Evolutionary conservation across 2,888 invertebrate species (phyloP).

Genomic region (Polietes domitor): DNA sequence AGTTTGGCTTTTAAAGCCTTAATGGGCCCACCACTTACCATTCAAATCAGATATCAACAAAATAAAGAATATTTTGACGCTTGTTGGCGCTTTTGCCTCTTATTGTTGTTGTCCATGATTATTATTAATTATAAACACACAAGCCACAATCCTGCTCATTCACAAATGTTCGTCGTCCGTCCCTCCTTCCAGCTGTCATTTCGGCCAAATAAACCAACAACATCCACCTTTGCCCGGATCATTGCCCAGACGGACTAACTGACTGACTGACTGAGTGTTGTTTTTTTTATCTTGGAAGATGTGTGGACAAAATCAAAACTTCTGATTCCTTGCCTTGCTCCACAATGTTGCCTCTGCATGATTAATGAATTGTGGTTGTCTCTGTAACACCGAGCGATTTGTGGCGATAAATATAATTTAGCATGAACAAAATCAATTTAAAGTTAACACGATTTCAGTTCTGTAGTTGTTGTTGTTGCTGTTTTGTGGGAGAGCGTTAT

Average conservation of each 20-base stretch:
- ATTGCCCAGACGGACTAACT: no score
- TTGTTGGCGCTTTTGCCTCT: conserved; percentile 64
- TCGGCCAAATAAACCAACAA: no score
- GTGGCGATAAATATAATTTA: conserved; percentile 3
- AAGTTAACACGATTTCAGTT: conserved; percentile 42
- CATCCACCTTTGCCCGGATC: neutral
- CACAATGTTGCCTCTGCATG: neutral
- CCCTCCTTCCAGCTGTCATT: conserved; percentile 38
- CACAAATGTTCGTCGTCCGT: neutral
- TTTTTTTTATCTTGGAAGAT: conserved; percentile 68
- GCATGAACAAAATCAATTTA: conserved; percentile 37
- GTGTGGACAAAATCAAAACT: conserved; percentile 69
- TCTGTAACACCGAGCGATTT: neutral
- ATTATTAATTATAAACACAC: conserved; percentile 64
- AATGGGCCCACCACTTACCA: neutral
- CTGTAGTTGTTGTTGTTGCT: conserved; percentile 21
- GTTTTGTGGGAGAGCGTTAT: conserved; percentile 56
- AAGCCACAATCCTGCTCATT: conserved; percentile 24
- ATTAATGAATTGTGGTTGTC: conserved; percentile 16
- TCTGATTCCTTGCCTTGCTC: neutral
- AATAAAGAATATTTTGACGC: conserved; percentile 55
- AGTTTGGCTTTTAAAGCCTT: neutral
- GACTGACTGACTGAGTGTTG: no score
- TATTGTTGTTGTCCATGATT: conserved; percentile 42
- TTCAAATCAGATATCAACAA: neutral